Evolutionary conservation across 2,113 vertebrate genomes (phyloP), one percentile per base, ranked within the genome.

Genomic region (Coptodon rendalli): DNA sequence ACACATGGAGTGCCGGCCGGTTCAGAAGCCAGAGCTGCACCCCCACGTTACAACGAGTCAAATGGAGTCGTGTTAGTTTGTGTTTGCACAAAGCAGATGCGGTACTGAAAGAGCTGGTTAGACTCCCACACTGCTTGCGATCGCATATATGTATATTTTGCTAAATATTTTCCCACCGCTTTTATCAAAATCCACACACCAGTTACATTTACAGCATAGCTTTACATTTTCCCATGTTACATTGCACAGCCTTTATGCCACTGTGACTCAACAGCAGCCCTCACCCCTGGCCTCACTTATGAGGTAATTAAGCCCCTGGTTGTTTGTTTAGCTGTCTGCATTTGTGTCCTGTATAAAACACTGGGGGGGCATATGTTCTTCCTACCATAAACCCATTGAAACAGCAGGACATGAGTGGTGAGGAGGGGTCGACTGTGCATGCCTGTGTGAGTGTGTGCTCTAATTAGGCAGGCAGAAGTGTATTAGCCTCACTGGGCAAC

Each of bases 301-400:
- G 90, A 91, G 92, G 92, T 94, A 93, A 93, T 93, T 92, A 94
- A 90, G 85, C 87, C 90, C 31, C 73, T 76, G 82, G 91, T 93
- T 94, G 92, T 95, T 95, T 94, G 87, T 94, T 93, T 94, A 95
- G 94, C 94, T 95, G 93, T 92, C 94, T 92, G 91, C 89, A 61
- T 95, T 93, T 94, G 93, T 94, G 91, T 92, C 91, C 93, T 93
- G 93, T 86, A 91, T 92, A 88, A 93, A 94, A 92, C 90, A 94
- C 84, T 80, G 86, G 90, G 88, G 91, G 89, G 88, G 90, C 89
- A 92, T 92, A 92, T 95, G 93, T 96, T 94, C 91, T 92, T 89
- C 91, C 93, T 92, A 89, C 93, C 90, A 92, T 94, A 94, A 94
- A 94, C 89, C 89, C 93, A 91, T 86, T 84, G 84, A 91, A 95